Evolutionary conservation across 2,113 vertebrate species (phyloP), one percentile per base, ranked within the genome.

Genomic region (Terrapene triunguis): DNA sequence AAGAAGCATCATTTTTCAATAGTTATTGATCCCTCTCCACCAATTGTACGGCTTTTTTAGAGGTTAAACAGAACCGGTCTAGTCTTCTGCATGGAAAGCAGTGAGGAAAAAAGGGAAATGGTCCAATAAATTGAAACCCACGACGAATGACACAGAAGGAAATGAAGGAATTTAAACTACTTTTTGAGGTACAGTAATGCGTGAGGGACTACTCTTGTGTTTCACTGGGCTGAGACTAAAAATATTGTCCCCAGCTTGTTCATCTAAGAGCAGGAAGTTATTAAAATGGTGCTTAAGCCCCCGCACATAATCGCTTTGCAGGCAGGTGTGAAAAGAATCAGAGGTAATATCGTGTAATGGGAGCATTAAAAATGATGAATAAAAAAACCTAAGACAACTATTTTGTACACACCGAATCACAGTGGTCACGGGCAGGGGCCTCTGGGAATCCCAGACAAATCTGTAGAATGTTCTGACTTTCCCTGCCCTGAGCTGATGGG

Each of bases 21-120:
- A 87, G 90, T 51, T 93, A 95, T 54, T 35, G 95, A 88, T 94
- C 86, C 51, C 89, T 38, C 74, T 85, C 89, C 89, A 81, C 59
- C 80, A 57, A 82, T 79, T 42, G 0, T 21, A 74, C 24, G 5
- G 69, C 94, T 80, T 44, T 89, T 65, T 72, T 80, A 65, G 72
- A 48, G 87, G 85, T 91, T 59, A 47, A 44, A 88, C 42, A 79
- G 13, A 95, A 83, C 80, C 78, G 69, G 44, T 44, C 54, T 32
- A 4, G 8, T 54, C n/a, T 85, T 82, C 51, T 62, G 42, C 76
- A 13, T 27, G 74, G 55, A 65, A 95, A 93, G 76, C 0, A 10
- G 22, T 0, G 21, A 93, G 55, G 50, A 78, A 85, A 89, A 92
- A 87, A 87, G 32, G 51, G 50, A 94, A 93, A 72, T 4, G 2